Evolutionary conservation across 2,797 vertebrate species (phyloP).

Genomic region (Sebastes steindachneri): DNA sequence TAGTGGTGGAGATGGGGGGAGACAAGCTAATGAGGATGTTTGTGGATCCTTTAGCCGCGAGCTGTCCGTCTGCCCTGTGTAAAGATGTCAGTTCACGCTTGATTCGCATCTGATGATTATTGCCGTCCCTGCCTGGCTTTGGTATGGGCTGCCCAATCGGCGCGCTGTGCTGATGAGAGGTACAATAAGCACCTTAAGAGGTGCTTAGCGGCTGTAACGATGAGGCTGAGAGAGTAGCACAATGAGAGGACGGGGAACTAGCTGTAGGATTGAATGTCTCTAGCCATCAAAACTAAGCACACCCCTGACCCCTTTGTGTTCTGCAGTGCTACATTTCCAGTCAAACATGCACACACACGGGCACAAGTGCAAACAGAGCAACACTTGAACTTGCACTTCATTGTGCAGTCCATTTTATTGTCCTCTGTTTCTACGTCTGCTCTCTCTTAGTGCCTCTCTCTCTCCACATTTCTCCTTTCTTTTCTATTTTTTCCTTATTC

Average conservation of each 20-base stretch:
- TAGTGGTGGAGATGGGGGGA: neutral
- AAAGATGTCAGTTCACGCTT: slow-evolving; percentile 77
- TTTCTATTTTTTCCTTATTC: slow-evolving; percentile 5
- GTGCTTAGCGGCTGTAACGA: slow-evolving; percentile 51
- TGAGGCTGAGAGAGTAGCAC: slow-evolving; percentile 25
- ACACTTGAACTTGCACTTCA: slow-evolving; percentile 17
- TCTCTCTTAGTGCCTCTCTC: neutral
- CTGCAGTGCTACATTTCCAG: neutral
- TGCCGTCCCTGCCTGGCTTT: slow-evolving; percentile 64
- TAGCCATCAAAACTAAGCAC: slow-evolving; percentile 50
- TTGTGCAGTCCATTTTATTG: slow-evolving; percentile 8
- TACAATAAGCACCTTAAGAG: slow-evolving; percentile 56
- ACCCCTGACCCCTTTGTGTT: slow-evolving; percentile 28
- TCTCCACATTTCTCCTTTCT: neutral
- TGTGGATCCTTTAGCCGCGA: slow-evolving; percentile 62
- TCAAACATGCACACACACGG: neutral
- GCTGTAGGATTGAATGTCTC: slow-evolving; percentile 16
- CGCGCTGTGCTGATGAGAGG: slow-evolving; percentile 41
- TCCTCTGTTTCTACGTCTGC: neutral
- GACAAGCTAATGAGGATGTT: slow-evolving; percentile 75
- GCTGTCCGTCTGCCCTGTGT: slow-evolving; percentile 67
- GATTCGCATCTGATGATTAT: slow-evolving; percentile 77
- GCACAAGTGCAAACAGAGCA: neutral
- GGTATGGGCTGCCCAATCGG: slow-evolving; percentile 41
- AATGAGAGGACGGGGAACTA: slow-evolving; percentile 27